Conservation (phyloP, 2,113 vertebrate genomes). For the Brienomyrus longianalis region DNA sequence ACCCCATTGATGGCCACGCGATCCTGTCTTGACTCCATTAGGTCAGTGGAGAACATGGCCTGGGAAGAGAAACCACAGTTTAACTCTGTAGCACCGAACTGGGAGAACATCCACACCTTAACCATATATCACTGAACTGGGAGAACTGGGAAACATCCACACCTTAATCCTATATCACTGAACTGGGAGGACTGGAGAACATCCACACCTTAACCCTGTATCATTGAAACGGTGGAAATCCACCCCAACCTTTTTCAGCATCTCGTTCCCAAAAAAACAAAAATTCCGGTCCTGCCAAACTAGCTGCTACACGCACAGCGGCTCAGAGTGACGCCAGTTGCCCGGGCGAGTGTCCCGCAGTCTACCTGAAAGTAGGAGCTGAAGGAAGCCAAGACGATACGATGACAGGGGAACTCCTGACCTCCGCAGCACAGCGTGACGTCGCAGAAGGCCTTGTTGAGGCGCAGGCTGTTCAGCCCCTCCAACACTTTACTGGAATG, state of each 20-base stretch:
- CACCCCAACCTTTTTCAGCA: not conserved
- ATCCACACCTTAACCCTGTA: not conserved
- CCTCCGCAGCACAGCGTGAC: conserved; percentile 70
- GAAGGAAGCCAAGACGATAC: conserved; percentile 68
- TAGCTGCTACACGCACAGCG: not conserved
- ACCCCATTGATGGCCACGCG: conserved; percentile 68
- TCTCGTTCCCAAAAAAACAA: not conserved
- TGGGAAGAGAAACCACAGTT: conserved; percentile 20
- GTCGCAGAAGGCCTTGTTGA: conserved; percentile 70
- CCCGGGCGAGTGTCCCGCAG: too few species aligned
- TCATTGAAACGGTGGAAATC: not conserved
- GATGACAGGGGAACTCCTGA: conserved; percentile 70
- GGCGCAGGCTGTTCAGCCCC: conserved; percentile 64
- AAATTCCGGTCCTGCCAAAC: not conserved
- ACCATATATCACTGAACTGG: not conserved
- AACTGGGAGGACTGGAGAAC: not conserved
- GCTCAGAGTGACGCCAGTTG: not conserved
- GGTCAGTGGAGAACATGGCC: conserved; percentile 68
- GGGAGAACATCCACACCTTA: not conserved
- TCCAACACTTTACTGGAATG: conserved; percentile 66
- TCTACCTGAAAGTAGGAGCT: conserved; percentile 70
- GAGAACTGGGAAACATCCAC: not conserved
- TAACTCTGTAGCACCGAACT: not conserved
- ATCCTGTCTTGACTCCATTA: conserved; percentile 69
- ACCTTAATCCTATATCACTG: not conserved